Evolutionary conservation across 2,113 vertebrate genomes (phyloP), one percentile per base, ranked within the genome.

Genomic region (Rhodinocichla rosea): DNA sequence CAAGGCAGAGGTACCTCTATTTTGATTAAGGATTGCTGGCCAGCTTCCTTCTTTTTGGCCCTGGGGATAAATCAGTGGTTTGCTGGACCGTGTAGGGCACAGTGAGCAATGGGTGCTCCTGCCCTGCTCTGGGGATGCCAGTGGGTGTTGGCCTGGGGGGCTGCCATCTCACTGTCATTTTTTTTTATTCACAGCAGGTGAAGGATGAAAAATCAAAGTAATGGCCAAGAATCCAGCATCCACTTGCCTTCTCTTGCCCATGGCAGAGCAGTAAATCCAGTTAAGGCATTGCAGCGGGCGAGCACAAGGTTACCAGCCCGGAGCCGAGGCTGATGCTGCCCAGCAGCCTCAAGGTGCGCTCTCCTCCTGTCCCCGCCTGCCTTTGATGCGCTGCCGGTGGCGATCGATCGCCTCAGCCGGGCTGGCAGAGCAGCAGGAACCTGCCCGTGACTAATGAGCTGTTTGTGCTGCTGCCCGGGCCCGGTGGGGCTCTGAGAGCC

Each of bases 11-110:
- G 49, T 8, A 4, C 55, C 55, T 81, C 37, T 37, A 0, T 21
- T 86, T 39, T 57, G n/a, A 50, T 76, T 12, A 49, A 45, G 56
- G 44, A 13, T 19, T 71, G 63, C 32, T 71, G 44, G 9, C 4
- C 6, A 64, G 49, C 22, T 49, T 17, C 2, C 21, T 64, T 21
- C 55, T 69, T 45, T 55, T 15, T 2, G 2, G 59, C 23, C 13
- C 9, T 27, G 45, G 57, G 9, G 39, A 76, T 90, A 74, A 91
- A 86, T 88, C 86, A 62, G 89, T 40, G 80, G 50, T 56, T 69
- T 35, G 57, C 42, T 49, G 92, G 85, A 50, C 80, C 67, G 22
- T 32, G 75, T 84, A 96, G 92, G 95, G 91, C 92, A 50, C 47
- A 14, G 85, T 55, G 95, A 98, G 67, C n/a, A 13, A 37, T 93